A percentile compares a stretch with the other conserved stretches of the same genome.
Conservation (phyloP, 2,888 invertebrate species). For the Hoplodrina ambigua region DNA sequence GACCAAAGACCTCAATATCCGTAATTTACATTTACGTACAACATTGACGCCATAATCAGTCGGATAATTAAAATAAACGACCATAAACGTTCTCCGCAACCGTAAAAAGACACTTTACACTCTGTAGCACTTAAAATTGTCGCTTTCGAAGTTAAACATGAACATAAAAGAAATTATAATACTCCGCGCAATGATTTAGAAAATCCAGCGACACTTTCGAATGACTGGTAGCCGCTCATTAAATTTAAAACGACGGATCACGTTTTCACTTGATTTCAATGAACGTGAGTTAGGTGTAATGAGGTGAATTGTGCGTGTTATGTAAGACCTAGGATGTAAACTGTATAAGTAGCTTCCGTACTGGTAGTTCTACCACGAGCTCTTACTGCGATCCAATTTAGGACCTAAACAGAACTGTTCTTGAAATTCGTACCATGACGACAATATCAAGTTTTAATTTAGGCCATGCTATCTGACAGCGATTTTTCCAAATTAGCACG, state of each 20-base stretch:
- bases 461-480: too few relatives aligned
- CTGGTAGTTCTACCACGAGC: not conserved
- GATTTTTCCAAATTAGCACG: too few relatives aligned
- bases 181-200: slow-evolving; percentile 60
- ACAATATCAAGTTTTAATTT: too few relatives aligned
- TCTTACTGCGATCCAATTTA: too few relatives aligned
- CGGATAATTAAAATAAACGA: slow-evolving; percentile 17
- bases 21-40: not conserved
- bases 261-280: slow-evolving; percentile 58
- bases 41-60: slow-evolving; percentile 8
- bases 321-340: slow-evolving; percentile 19
- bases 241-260: slow-evolving; percentile 48
- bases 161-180: slow-evolving; percentile 61
- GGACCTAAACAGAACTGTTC: too few relatives aligned
- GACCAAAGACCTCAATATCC: not conserved
- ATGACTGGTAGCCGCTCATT: slow-evolving; percentile 47
- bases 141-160: slow-evolving; percentile 53
- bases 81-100: slow-evolving; percentile 24
- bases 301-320: slow-evolving; percentile 43
- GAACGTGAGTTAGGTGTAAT: slow-evolving; percentile 38
- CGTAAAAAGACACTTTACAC: slow-evolving; percentile 48
- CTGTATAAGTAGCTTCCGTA: slow-evolving; percentile 19
- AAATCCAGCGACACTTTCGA: slow-evolving; percentile 58
- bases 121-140: slow-evolving; percentile 37
- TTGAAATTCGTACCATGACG: too few relatives aligned